phyloP scores from a whole-genome alignment of 2,113 vertebrate genomes.

The Orthochromis malagaraziensis region DNA sequence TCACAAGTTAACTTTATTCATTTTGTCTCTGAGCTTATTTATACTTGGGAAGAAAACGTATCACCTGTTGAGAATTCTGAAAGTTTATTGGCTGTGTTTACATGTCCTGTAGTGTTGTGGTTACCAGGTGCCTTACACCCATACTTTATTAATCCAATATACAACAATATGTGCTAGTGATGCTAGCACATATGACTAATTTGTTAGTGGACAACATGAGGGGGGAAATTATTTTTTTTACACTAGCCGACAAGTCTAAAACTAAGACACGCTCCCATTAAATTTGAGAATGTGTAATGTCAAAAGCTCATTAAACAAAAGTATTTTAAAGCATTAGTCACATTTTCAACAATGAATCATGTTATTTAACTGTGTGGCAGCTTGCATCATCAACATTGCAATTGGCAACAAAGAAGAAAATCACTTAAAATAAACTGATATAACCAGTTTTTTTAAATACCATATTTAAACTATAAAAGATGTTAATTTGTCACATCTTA shows the following conservation, averaged over 20 bases:
- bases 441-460: neutral
- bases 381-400: neutral
- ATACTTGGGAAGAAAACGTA: neutral
- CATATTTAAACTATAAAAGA: neutral
- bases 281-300: neutral
- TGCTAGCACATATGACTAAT: neutral
- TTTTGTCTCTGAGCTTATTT: neutral
- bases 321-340: neutral
- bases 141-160: neutral
- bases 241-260: neutral
- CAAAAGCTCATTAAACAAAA: neutral
- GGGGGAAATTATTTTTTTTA: accelerated
- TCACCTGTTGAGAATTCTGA: neutral
- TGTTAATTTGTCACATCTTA: neutral
- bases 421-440: neutral
- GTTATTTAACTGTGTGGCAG: neutral
- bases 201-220: neutral
- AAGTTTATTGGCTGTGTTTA: neutral
- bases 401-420: neutral
- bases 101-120: neutral
- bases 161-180: neutral
- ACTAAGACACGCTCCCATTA: neutral
- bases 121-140: neutral
- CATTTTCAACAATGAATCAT: neutral
- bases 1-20: neutral